Evolutionary conservation across 92 coral and sea anemone genomes (phyloP).

Genomic region (Zoanthus sociatus): DNA sequence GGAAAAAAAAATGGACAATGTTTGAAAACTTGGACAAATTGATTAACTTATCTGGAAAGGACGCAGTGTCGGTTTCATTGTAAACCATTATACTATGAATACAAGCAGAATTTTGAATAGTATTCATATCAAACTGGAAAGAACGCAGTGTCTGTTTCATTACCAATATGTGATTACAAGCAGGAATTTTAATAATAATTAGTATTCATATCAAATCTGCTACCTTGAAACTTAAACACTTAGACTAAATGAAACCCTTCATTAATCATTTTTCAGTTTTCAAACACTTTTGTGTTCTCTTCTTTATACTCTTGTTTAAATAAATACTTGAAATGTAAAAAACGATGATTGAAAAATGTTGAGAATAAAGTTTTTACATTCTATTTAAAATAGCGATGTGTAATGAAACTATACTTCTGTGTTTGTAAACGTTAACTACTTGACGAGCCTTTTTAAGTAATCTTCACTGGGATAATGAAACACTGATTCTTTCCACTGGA

Average conservation of each 20-base stretch:
- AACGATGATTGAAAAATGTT: neutral
- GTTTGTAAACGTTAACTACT: neutral
- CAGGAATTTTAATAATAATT: too few relatives aligned
- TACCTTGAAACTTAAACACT: neutral
- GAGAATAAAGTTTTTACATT: neutral
- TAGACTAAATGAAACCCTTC: neutral
- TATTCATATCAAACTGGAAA: neutral
- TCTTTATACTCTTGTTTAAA: neutral
- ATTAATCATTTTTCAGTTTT: neutral
- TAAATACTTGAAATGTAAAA: neutral
- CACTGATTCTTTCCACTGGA: conserved; percentile 84
- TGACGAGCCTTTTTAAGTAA: conserved; percentile 12
- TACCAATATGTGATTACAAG: too few relatives aligned
- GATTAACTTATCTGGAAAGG: neutral
- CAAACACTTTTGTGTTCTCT: neutral
- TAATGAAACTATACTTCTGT: neutral
- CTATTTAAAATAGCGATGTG: neutral
- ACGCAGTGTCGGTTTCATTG: neutral
- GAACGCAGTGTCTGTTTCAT: too few relatives aligned
- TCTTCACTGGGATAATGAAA: conserved; percentile 60
- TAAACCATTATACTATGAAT: neutral
- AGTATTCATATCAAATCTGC: neutral
- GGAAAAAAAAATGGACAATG: neutral
- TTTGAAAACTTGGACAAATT: neutral
- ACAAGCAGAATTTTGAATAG: neutral